Evolutionary conservation across 2,797 vertebrate species (phyloP).

Genomic region (Alectoris magna): DNA sequence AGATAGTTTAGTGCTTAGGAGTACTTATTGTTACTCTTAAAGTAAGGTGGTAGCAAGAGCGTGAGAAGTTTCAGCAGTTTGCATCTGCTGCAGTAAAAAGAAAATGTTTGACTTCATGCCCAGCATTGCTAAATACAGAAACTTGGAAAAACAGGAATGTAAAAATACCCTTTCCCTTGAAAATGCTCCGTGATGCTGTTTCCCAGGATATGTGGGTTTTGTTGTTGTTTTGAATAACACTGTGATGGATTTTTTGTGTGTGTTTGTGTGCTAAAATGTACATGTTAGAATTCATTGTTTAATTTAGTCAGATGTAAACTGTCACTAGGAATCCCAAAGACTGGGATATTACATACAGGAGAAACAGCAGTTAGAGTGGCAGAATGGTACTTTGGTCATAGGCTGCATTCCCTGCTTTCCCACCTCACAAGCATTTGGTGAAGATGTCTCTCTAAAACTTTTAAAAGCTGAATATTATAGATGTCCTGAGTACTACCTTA

Average conservation of each 20-base stretch:
- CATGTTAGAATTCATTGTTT: not conserved
- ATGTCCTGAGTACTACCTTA: not conserved
- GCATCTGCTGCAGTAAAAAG: conserved; percentile 38
- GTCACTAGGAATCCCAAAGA: not conserved
- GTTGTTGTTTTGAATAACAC: not conserved
- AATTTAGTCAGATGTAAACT: not conserved
- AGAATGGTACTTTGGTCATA: not conserved
- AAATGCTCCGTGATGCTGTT: conserved; percentile 29
- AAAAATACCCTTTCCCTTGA: conserved; percentile 64
- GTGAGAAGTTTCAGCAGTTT: conserved; percentile 62
- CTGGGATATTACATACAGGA: not conserved
- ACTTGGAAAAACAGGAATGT: conserved; percentile 1
- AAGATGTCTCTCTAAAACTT: not conserved
- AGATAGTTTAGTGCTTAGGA: not conserved
- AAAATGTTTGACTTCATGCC: conserved; percentile 72
- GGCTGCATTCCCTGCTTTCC: not conserved
- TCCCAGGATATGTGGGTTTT: conserved; percentile 28
- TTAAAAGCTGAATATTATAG: not conserved
- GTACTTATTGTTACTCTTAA: conserved; percentile 23
- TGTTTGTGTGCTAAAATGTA: not conserved
- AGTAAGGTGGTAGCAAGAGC: conserved; percentile 39
- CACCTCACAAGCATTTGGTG: not conserved
- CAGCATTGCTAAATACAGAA: conserved; percentile 62
- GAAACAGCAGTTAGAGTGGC: not conserved
- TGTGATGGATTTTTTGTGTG: fast-evolving